Base-by-base conservation (phyloP, 2,797 vertebrate species). In the Okamejei kenojei region DNA sequence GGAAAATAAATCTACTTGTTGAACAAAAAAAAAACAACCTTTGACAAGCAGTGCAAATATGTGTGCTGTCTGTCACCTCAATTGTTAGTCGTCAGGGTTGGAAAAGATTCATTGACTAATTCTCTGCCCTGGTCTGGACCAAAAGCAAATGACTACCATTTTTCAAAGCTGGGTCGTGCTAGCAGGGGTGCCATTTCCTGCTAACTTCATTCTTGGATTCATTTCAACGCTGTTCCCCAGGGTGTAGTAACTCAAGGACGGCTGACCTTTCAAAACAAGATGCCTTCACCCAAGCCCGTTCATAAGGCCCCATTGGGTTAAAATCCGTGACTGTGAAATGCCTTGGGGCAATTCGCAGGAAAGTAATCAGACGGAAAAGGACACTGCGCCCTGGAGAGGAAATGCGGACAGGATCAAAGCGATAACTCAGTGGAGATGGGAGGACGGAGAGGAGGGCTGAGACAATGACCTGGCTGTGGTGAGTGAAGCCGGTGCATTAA, bases 1-100 rank as follows among this genome's bases (percentile, higher is more conserved):
- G 88, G 68, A 73, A 68, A 73, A 74, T 54, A 73, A 74, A 91
- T 91, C 74, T 35, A 74, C 90, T 74, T 74, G 68, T 74, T 54
- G 45, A 54, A 54, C 68, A 91, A 11, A 32, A 86, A 65, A 9
- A 11, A 19, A 54, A 45, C 8, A 23, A 63, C 63, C n/a, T 45
- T 21, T 5, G 35, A 91, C 90, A 91, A 74, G 35, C 90, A 74
- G 73, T 68, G 21, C 71, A 91, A 74, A 32, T n/a, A 73, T 38
- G 7, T 17, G 23, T 74, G 73, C 23, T 45, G 38, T 26, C 6
- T 91, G 35, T 91, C 35, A 13, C 15, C 23, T 65, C 19, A 68
- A 54, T 54, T 73, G 74, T 74, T 74, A 54, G 38, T 26, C 15
- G 29, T n/a, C 29, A 32, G 68, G 65, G 38, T 32, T 74, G 68